Conservation (phyloP, 2,113 vertebrate species). For the Sterrhoptilus dennistouni region DNA sequence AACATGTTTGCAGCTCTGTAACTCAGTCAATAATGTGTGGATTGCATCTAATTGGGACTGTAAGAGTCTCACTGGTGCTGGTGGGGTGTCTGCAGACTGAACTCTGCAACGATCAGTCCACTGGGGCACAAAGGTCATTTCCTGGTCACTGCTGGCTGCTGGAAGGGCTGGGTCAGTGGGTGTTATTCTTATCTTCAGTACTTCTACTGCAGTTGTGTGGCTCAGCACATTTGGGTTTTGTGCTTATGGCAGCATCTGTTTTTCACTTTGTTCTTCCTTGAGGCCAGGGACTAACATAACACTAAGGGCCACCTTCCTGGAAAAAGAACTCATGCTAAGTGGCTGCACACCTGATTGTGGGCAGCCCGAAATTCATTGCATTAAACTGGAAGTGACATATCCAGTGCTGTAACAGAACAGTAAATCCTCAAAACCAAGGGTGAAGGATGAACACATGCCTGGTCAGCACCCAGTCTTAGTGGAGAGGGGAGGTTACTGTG, state of each 20-base stretch:
- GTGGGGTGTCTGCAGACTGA: not conserved
- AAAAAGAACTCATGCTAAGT: not conserved
- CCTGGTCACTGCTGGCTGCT: constrained; percentile 14
- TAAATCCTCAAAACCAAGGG: not conserved
- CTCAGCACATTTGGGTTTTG: not conserved
- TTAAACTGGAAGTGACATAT: not conserved
- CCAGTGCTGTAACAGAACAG: not conserved
- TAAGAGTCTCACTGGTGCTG: not conserved
- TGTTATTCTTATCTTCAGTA: not conserved
- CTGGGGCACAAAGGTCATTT: not conserved
- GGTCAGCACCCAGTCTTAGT: not conserved
- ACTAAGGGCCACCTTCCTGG: not conserved
- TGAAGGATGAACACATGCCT: not conserved
- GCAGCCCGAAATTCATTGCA: not conserved
- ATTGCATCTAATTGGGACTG: not conserved
- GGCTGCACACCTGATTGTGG: not conserved
- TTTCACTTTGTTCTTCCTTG: not conserved
- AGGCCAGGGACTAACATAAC: not conserved
- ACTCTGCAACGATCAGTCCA: accelerated
- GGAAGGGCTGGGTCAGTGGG: not conserved
- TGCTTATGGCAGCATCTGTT: not conserved
- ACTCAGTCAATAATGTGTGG: not conserved
- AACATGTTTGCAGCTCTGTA: not conserved
- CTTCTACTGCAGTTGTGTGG: not conserved
- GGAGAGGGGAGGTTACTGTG: not conserved